Base-by-base conservation (phyloP, 2,113 vertebrate genomes). In the Condylura cristata region DNA sequence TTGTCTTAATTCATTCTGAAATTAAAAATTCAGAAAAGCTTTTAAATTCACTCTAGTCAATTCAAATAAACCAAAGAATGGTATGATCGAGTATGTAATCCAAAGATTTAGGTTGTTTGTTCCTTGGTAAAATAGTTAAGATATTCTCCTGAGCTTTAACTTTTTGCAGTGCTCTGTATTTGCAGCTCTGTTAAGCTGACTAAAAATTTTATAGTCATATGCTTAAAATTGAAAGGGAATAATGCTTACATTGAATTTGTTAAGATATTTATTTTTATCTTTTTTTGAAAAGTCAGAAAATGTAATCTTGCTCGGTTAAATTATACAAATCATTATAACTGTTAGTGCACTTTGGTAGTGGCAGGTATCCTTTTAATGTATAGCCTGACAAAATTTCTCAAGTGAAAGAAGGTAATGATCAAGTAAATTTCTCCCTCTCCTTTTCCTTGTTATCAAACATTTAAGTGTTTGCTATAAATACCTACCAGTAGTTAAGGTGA, bases 1-100 rank as follows among this genome's bases (percentile, higher is more conserved):
- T 94, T 78, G 20, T 66, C 44, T 96, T 93, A 44, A 66, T 72
- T 78, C 11, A 86, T 79, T 61, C 39, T 74, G 41, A 93, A 89
- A 84, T 13, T 0, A 0, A 94, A 91, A 92, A 79, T 92, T 56
- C 28, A 92, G 34, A 87, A 84, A 90, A 80, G 22, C 1, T 28
- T 48, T 88, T 80, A 60, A 39, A 61, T 41, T 28, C 8, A 79
- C 9, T 70, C 3, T 14, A 14, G 24, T 34, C 22, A 58, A 18
- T 80, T 84, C 46, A 71, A 90, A 60, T 58, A 60, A 93, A 60
- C 0, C 78, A 56, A 22, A 70, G 34, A 88, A 37, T 80, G 56
- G 28, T 46, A 72, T 2, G 74, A 74, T 34, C 41, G 32, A 51
- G 8, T 48, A 65, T 32, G 56, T 1, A 61, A 65, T 72, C 32